Evolutionary conservation across 1,140 invertebrate species (phyloP).

Genomic region (Atta colombica): DNA sequence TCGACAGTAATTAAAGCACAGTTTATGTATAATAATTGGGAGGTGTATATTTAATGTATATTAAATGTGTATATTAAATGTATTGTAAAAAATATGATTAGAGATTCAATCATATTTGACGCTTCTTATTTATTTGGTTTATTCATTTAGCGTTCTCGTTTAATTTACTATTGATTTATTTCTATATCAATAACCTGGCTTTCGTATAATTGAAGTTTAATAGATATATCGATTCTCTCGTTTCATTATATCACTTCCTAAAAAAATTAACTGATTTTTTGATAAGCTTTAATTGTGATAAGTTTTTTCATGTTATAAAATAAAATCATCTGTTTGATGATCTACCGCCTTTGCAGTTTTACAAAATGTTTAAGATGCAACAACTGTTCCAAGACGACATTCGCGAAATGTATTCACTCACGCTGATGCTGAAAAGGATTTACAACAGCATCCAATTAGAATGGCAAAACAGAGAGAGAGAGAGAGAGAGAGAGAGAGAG

Average conservation of each 20-base stretch:
- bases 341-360: not conserved
- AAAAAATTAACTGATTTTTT: not conserved
- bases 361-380: not conserved
- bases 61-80: no score
- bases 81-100: no score
- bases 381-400: constrained; percentile 2
- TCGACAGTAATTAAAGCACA: no score
- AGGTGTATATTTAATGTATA: no score
- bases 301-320: not conserved
- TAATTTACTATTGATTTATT: not conserved
- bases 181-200: not conserved
- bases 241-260: not conserved
- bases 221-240: not conserved
- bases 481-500: not conserved
- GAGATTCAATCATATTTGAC: no score
- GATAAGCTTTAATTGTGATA: not conserved
- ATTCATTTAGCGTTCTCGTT: no score
- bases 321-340: not conserved
- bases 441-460: constrained; percentile 69
- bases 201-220: constrained; percentile 8
- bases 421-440: constrained; percentile 35
- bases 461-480: constrained; percentile 12
- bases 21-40: no score
- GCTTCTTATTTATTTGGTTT: no score
- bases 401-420: constrained; percentile 50